A percentile compares a stretch with the other conserved stretches of the same genome.
Conservation (phyloP, 2,113 vertebrate genomes). For the Syngnathus scovelli region DNA sequence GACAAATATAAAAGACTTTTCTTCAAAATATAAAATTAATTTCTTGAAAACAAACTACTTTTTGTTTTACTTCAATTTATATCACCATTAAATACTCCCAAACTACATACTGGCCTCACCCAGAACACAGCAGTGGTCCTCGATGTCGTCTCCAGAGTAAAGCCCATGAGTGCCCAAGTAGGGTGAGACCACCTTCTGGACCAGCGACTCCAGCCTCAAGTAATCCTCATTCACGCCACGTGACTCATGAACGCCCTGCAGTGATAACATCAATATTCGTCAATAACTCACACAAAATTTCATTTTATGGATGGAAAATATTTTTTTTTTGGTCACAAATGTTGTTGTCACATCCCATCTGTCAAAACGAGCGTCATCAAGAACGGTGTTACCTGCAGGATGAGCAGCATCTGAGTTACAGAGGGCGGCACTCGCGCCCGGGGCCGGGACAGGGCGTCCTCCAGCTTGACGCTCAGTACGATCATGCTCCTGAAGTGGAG, state of each 20-base stretch:
- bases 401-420: constrained; percentile 93
- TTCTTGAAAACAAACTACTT: not conserved
- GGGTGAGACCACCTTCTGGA: constrained; percentile 84
- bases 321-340: too few species aligned
- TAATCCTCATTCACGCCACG: constrained; percentile 89
- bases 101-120: constrained; percentile 66
- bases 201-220: constrained; percentile 83
- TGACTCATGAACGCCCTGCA: constrained; percentile 67
- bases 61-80: not conserved
- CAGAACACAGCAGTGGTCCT: constrained; percentile 75
- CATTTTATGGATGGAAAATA: not conserved
- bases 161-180: constrained; percentile 84
- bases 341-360: too few species aligned
- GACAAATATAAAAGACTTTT: too few species aligned
- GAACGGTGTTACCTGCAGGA: constrained; percentile 79
- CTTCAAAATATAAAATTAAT: too few species aligned
- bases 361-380: not conserved
- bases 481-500: constrained; percentile 95
- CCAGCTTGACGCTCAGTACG: constrained; percentile 91
- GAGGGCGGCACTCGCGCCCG: constrained; percentile 88
- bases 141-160: constrained; percentile 67
- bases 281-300: not conserved
- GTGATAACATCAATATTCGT: not conserved
- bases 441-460: constrained; percentile 86
- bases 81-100: constrained; percentile 16